These are phyloP conservation scores for Alauda arvensis DNA, from an alignment of 2,797 vertebrate genomes.

Conservation along the genomic window DNA sequence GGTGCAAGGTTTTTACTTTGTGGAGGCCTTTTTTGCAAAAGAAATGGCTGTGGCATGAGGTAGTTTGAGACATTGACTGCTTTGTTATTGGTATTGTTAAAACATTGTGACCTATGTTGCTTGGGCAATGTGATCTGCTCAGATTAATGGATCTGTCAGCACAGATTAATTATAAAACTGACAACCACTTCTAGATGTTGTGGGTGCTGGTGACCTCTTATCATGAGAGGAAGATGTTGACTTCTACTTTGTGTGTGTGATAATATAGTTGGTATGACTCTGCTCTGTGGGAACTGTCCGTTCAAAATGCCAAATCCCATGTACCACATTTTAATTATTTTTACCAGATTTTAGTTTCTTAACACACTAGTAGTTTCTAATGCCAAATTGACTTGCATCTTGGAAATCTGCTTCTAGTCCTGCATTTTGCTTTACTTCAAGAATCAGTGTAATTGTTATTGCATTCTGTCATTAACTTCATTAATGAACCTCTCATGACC, in stretches of 20 bases:
- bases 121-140: not conserved
- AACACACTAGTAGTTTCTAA: not conserved
- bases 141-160: constrained; percentile 25
- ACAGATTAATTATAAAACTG: constrained; percentile 37
- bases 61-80: not conserved
- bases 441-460: not conserved
- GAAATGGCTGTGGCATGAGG: not conserved
- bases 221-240: not conserved
- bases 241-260: not conserved
- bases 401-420: not conserved
- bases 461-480: not conserved
- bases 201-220: constrained; percentile 5
- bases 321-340: not conserved
- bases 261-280: not conserved
- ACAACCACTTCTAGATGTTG: not conserved
- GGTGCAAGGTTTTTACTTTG: not conserved
- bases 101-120: constrained; percentile 17
- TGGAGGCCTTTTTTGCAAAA: not conserved
- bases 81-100: not conserved
- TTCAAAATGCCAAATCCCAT: not conserved
- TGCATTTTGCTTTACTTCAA: constrained; percentile 4
- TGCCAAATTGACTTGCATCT: not conserved
- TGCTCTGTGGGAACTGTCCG: not conserved
- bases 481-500: not conserved
- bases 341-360: not conserved